Evolutionary conservation across 2,113 vertebrate species (phyloP).

Genomic region (Semnornis frantzii): DNA sequence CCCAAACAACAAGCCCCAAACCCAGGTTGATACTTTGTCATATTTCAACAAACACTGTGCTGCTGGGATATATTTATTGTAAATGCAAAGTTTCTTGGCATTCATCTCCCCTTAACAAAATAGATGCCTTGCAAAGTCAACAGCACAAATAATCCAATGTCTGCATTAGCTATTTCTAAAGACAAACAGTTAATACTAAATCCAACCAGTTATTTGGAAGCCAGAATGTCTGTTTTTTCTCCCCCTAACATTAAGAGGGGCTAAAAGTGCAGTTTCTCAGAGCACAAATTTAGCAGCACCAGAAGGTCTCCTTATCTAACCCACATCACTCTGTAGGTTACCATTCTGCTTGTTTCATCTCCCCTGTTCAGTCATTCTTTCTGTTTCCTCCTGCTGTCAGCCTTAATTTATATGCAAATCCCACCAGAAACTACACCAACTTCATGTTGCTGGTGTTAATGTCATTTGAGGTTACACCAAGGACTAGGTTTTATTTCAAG

Average conservation of each 20-base stretch:
- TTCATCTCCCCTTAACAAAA: not conserved
- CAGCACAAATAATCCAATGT: not conserved
- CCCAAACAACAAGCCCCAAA: fast-evolving
- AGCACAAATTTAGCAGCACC: not conserved
- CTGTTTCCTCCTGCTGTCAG: not conserved
- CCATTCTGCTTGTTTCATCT: not conserved
- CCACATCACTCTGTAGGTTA: fast-evolving
- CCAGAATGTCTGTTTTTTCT: not conserved
- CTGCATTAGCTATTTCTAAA: not conserved
- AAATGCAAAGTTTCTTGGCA: not conserved
- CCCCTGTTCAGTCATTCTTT: not conserved
- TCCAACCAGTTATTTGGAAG: not conserved
- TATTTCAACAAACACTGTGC: not conserved
- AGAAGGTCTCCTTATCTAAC: not conserved
- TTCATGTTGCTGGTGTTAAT: not conserved
- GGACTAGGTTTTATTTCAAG: not conserved
- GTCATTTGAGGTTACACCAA: not conserved
- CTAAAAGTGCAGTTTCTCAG: not conserved
- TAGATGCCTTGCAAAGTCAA: conserved; percentile 12
- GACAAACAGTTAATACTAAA: not conserved
- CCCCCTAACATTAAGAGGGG: not conserved
- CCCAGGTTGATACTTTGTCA: not conserved
- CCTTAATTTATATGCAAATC: not conserved
- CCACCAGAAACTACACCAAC: not conserved
- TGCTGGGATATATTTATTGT: not conserved